Evolutionary conservation across 2,113 vertebrate species (phyloP).

Genomic region (Syrrhaptes paradoxus): DNA sequence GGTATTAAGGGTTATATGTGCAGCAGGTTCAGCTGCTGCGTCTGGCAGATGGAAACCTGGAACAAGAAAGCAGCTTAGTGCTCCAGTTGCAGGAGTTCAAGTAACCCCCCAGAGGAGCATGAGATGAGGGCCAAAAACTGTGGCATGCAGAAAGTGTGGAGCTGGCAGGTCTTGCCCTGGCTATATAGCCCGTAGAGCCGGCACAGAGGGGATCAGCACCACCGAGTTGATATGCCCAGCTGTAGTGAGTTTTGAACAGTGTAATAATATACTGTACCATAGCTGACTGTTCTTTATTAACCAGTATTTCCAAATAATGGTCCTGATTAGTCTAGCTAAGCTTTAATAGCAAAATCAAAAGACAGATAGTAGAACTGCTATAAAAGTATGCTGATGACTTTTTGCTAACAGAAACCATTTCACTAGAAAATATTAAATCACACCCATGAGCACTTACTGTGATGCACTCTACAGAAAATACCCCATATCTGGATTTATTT

Average conservation of each 20-base stretch:
- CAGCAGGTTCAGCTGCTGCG: background rate
- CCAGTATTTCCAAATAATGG: background rate
- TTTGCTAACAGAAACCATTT: background rate
- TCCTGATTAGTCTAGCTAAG: constrained; percentile 1
- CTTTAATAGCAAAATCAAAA: background rate
- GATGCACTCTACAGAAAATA: constrained; percentile 36
- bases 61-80: background rate
- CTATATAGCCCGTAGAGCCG: background rate
- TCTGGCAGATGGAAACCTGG: background rate
- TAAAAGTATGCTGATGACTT: background rate
- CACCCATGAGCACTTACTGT: constrained; percentile 21
- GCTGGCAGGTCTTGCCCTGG: background rate
- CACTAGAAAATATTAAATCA: background rate
- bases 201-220: background rate
- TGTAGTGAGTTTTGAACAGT: background rate
- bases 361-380: background rate
- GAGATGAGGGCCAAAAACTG: background rate
- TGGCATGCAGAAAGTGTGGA: background rate
- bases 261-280: background rate
- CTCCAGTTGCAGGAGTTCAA: background rate
- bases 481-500: background rate
- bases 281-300: background rate
- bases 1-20: background rate
- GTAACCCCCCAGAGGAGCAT: background rate
- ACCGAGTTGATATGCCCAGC: background rate